These are phyloP conservation scores for Antheraea pernyi DNA, from an alignment of 1,140 invertebrate species.

Conservation along the genomic window DNA sequence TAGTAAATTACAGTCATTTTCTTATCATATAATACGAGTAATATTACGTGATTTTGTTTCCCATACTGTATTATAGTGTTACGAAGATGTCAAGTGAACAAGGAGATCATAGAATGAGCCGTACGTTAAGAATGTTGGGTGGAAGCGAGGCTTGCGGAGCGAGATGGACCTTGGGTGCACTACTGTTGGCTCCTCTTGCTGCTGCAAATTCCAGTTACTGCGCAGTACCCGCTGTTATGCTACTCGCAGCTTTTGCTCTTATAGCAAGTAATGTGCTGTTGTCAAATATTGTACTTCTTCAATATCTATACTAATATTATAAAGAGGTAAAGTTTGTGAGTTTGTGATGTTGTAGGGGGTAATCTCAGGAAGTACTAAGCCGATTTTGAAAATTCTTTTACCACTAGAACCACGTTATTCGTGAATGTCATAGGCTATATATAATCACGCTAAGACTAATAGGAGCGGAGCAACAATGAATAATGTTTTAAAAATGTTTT, in stretches of 20 bases:
- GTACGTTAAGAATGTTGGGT: slow-evolving; percentile 43
- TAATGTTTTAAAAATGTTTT: too few species aligned
- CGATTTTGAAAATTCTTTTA: too few species aligned
- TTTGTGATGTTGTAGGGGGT: too few species aligned
- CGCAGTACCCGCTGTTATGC: slow-evolving; percentile 56
- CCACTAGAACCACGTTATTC: too few species aligned
- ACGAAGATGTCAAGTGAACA: slow-evolving; percentile 39
- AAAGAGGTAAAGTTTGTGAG: too few species aligned
- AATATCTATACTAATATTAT: too few species aligned
- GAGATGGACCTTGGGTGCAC: slow-evolving; percentile 61
- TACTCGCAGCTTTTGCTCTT: slow-evolving; percentile 46
- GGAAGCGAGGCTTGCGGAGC: slow-evolving; percentile 63
- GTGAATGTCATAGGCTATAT: too few species aligned
- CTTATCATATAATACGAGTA: background rate
- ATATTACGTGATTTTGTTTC: background rate
- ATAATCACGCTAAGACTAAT: too few species aligned
- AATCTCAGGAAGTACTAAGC: too few species aligned
- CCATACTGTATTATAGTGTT: slow-evolving; percentile 12
- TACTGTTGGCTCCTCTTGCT: slow-evolving; percentile 61
- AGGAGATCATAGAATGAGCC: slow-evolving; percentile 36
- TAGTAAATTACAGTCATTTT: slow-evolving; percentile 11
- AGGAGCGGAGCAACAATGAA: too few species aligned
- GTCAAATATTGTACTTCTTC: background rate
- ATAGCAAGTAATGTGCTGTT: slow-evolving; percentile 49
- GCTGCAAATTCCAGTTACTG: slow-evolving; percentile 68